Base-by-base conservation (phyloP, 1,140 invertebrate species). In the Eueides isabella region DNA sequence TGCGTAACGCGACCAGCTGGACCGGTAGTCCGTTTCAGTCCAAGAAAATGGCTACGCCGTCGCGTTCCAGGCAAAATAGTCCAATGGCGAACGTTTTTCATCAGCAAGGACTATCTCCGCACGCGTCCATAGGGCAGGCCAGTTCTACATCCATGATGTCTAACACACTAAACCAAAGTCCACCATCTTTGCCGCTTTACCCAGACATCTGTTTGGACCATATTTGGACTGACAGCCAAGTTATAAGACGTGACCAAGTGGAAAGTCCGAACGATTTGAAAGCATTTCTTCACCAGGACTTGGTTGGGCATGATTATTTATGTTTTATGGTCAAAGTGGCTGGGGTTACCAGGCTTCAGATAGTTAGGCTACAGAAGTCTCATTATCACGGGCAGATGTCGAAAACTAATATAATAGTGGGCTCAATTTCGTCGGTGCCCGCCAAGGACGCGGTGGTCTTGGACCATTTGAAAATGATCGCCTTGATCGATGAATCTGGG, bases 191-290 rank as follows among this genome's bases (percentile, higher is more conserved):
- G 79, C 97, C 97, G 5, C 91, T 98, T 16, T 96, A 96, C 73
- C 97, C 98, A 1, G 96, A 97, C 79, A 94, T 98, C 65, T 98
- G 97, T 87, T 93, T 98, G 23, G 98, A 98, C 84, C 96, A 97
- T 80, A 93, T 98, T 19, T 98, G 98, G 98, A 97, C 96, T 0
- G 98, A 98, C 84, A 96, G 93, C 75, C 93, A 94, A 55, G 92
- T 91, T n/a, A 87, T 93, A 64, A 80, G 92, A 33, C 91, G 95
- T 85, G 95, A 93, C 88, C 88, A 74, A 23, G 87, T 93, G 0
- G 92, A 94, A 23, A 90, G 82, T 71, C 83, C 85, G 4, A 91
- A 95, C 71, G 96, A 97, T 33, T 95, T 94, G 0, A 97, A 97
- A 80, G 96, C 96, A 1, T 98, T 98, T 81, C 90, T 98, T 29